Base-by-base conservation (phyloP, 2,888 invertebrate species). In the Napeogenes inachia region DNA sequence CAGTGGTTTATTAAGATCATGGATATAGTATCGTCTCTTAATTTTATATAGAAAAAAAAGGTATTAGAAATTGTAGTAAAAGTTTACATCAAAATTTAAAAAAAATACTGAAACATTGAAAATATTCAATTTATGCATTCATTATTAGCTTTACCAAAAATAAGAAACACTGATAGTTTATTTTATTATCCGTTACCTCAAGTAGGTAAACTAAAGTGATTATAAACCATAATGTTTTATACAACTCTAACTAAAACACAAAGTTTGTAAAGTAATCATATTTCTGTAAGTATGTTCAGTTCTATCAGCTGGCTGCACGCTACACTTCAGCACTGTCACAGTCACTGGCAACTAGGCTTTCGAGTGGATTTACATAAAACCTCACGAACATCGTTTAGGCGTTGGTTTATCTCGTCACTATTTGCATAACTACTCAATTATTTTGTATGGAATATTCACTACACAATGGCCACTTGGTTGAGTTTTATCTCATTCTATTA, bases 351-450 rank as follows among this genome's bases (percentile, higher is more conserved):
- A 47, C 57, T 56, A 59, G 74, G 75, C 76, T 72, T 74, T 74
- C 71, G 67, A 70, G 75, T 64, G 74, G 75, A 86, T 88, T 88
- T 82, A 84, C 87, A 87, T 88, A 85, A 87, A 85, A 81, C 85
- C 77, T 75, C 77, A 78, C 80, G 81, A 81, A 85, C 87, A 86
- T 64, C 81, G 84, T 82, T 83, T 81, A 83, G 85, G 87, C 87
- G 83, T 84, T 81, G 80, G 81, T 84, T 85, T 84, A 84, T 82
- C 82, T 79, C 81, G 84, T 75, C 72, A 82, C 83, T 82, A 87
- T 88, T 89, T 86, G 78, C 88, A 88, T 89, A 89, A 88, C 87
- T 84, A 85, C 86, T 85, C 87, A 87, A 87, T 88, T 87, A 87
- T 88, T 85, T 87, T 81, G 82, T 82, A 81, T 79, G 77, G 81